Evolutionary conservation across 2,888 invertebrate genomes (phyloP).

Genomic region (Papilio demoleus): DNA sequence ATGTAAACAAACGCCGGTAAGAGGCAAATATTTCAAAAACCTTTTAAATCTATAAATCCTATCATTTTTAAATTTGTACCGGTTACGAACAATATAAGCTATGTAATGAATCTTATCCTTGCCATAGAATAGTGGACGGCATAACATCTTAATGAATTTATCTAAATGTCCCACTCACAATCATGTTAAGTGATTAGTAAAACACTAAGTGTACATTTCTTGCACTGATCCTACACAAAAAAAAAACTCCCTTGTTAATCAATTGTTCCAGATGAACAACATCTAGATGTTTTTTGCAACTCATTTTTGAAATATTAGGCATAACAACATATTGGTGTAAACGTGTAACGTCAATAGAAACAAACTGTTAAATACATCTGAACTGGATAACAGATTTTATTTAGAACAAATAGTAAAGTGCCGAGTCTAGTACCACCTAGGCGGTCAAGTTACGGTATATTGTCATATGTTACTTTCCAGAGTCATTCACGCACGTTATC

Average conservation of each 20-base stretch:
- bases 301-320: too few relatives aligned
- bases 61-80: not conserved
- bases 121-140: too few relatives aligned
- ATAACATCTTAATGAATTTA: too few relatives aligned
- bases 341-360: not conserved
- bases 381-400: not conserved
- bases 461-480: slow-evolving; percentile 8
- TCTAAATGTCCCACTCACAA: too few relatives aligned
- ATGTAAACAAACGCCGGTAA: slow-evolving; percentile 11
- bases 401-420: slow-evolving; percentile 15
- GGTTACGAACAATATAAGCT: not conserved
- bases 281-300: too few relatives aligned
- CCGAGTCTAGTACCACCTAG: not conserved
- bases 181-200: too few relatives aligned
- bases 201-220: too few relatives aligned
- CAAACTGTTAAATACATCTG: not conserved
- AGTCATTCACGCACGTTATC: slow-evolving; percentile 11
- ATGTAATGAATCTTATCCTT: not conserved
- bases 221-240: too few relatives aligned
- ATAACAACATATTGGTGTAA: too few relatives aligned
- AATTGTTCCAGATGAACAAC: too few relatives aligned
- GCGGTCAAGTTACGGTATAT: slow-evolving; percentile 15
- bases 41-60: not conserved
- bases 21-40: not conserved
- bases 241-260: too few relatives aligned